Evolutionary conservation across 2,797 vertebrate species (phyloP), one percentile per base, ranked within the genome.

Genomic region (Sarcophilus harrisii): DNA sequence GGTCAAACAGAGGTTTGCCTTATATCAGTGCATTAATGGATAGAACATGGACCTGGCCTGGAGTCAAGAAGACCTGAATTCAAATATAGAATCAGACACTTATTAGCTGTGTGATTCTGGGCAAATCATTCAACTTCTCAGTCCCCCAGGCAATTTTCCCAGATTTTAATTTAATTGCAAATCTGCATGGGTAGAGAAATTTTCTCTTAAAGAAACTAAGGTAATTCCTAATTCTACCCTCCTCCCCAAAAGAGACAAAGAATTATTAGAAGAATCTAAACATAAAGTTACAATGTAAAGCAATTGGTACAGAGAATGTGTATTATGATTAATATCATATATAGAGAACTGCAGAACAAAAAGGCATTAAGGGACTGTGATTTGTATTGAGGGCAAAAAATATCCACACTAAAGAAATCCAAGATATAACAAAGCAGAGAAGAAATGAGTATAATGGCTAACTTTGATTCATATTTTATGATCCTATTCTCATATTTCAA

Each of bases 401-500:
- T 81, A 87, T 9, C 38, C 38, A 81, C 16, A 81, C 38, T 49
- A 10, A 81, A 87, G 73, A 87, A 87, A 87, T 87, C 38, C 73
- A 87, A 21, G 73, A 45, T 81, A 24, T 49, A 87, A 87, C 73
- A 87, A 87, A 87, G 21, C 38, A 87, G 32, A 27, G 24, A 87
- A 94, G 92, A 94, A 95, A 57, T 95, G 58, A 93, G 30, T 58
- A 27, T 58, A 58, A 89, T 57, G 49, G 21, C 49, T 66, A 38
- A 32, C 52, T 91, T 81, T 92, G 92, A 54, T 45, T 95, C 93
- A 81, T 92, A 97, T 66, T n/a, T 52, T 95, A 91, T 58, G 81
- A 91, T 90, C 90, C 45, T 96, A 21, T 45, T 94, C 91, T 90
- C 59, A 49, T 90, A 95, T 94, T 97, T 96, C 90, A 81, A 4